Conservation (phyloP, 2,113 vertebrate genomes). For the Cinclus mexicanus region DNA sequence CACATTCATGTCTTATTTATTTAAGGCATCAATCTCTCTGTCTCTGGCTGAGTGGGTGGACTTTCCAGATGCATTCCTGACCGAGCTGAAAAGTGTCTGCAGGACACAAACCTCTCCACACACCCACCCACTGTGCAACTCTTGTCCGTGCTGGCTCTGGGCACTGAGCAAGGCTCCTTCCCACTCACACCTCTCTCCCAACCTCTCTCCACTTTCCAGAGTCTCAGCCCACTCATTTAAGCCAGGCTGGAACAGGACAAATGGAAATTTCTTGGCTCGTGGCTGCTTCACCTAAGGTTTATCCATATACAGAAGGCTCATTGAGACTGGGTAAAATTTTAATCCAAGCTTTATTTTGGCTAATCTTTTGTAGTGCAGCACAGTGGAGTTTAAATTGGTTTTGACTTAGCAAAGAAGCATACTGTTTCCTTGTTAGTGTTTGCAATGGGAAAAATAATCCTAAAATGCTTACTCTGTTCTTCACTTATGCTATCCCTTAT, state of each 20-base stretch:
- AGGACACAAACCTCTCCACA: not conserved
- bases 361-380: not conserved
- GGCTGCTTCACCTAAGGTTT: not conserved
- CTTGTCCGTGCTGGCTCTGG: fast-evolving
- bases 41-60: not conserved
- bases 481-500: not conserved
- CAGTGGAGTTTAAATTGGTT: not conserved
- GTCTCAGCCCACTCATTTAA: not conserved
- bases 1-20: not conserved
- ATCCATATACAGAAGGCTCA: not conserved
- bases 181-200: fast-evolving
- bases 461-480: not conserved
- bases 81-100: not conserved
- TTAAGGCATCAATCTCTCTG: not conserved
- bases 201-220: not conserved
- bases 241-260: not conserved
- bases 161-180: not conserved
- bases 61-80: constrained; percentile 27
- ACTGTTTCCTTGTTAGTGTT: not conserved
- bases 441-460: not conserved
- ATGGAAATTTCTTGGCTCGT: not conserved
- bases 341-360: not conserved
- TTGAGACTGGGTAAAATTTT: not conserved
- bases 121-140: not conserved
- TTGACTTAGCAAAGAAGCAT: not conserved